Percentiles rank a stretch among this genome's conserved stretches.
Conservation (phyloP, 2,113 vertebrate species). For the Paradoxurus hermaphroditus region DNA sequence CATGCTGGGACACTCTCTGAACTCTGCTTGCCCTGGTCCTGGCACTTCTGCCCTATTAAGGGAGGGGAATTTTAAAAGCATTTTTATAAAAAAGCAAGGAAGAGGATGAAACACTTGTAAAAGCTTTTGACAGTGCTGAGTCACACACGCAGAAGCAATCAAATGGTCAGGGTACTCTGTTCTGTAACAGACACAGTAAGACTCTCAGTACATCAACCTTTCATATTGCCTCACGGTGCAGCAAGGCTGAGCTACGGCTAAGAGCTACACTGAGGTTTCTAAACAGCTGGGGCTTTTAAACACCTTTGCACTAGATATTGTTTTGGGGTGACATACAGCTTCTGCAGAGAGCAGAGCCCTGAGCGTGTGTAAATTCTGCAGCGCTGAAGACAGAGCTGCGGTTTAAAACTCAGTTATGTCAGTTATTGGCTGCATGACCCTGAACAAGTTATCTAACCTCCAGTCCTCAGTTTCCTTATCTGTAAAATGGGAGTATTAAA, state of each 20-base stretch:
- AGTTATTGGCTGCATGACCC: not conserved
- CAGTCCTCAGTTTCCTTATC: not conserved
- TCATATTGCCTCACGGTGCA: not conserved
- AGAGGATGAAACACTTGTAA: not conserved
- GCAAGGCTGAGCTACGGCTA: not conserved
- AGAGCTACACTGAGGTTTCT: not conserved
- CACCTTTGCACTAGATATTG: not conserved
- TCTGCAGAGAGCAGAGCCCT: not conserved
- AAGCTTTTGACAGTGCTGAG: not conserved
- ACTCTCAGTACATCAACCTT: not conserved
- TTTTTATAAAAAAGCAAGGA: not conserved
- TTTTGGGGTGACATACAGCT: not conserved
- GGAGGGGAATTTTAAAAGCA: not conserved
- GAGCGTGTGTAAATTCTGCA: not conserved
- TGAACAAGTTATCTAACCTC: not conserved
- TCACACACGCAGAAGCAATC: not conserved
- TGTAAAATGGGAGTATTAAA: not conserved
- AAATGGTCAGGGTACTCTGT: not conserved
- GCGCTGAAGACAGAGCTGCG: not conserved
- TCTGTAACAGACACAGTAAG: not conserved
- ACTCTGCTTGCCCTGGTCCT: conserved; percentile 22
- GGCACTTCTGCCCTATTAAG: not conserved
- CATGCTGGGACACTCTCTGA: conserved; percentile 10
- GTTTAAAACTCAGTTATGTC: not conserved
- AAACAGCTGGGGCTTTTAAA: not conserved